phyloP scores from a whole-genome alignment of 2,888 invertebrate genomes.

The Hemistola chrysoprasaria region DNA sequence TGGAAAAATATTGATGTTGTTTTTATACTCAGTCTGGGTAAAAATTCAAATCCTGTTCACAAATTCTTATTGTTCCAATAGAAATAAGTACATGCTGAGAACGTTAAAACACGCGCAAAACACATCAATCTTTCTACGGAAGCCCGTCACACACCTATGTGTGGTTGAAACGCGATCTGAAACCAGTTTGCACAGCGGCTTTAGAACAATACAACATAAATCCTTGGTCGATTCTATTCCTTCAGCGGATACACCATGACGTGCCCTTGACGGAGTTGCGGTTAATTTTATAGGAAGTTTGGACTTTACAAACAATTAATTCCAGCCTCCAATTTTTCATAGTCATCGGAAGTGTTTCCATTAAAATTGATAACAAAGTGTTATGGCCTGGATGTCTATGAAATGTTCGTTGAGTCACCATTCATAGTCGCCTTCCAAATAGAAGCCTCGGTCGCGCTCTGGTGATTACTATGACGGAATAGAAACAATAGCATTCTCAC shows the following conservation, averaged over 20 bases:
- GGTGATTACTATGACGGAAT: conserved; percentile 55
- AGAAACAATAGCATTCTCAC: conserved; percentile 65
- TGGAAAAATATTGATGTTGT: neutral
- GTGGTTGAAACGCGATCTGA: conserved; percentile 52
- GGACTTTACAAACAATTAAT: neutral
- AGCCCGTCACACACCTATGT: conserved; percentile 35
- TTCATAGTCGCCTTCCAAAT: conserved; percentile 43
- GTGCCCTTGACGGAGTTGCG: conserved; percentile 16
- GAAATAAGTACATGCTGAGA: conserved; percentile 8
- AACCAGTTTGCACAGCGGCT: conserved; percentile 53
- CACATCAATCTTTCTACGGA: conserved; percentile 20
- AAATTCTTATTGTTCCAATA: neutral
- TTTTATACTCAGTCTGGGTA: neutral
- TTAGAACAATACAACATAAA: conserved; percentile 53
- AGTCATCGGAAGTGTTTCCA: conserved; percentile 8
- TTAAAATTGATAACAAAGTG: conserved; percentile 20
- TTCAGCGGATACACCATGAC: conserved; percentile 19
- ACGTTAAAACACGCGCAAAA: conserved; percentile 1
- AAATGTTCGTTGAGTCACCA: conserved; percentile 47
- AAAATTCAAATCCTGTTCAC: neutral
- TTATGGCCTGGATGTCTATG: conserved; percentile 13
- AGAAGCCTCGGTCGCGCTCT: conserved; percentile 58
- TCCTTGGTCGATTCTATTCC: conserved; percentile 20
- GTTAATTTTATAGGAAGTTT: neutral
- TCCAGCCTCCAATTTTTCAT: conserved; percentile 1